A percentile compares a stretch with the other conserved stretches of the same genome.
Evolutionary conservation across 2,113 vertebrate genomes (phyloP).

Genomic region (Clinocottus analis): DNA sequence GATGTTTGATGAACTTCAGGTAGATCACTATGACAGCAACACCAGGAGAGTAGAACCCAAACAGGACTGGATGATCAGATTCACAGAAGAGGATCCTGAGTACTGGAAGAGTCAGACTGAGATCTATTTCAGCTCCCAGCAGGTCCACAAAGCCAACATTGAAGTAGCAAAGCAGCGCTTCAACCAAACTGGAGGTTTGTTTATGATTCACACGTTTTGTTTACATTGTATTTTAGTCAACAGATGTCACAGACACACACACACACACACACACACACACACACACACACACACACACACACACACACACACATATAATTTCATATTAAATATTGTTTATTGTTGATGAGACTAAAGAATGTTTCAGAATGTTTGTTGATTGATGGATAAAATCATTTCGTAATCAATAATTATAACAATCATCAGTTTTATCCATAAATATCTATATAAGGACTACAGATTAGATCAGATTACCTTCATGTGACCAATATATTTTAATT

Average conservation of each 20-base stretch:
- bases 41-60: not conserved
- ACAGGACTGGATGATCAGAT: slow-evolving; percentile 56
- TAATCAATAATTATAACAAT: not conserved
- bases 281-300: slow-evolving; percentile 1
- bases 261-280: slow-evolving; percentile 6
- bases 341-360: not conserved
- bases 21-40: slow-evolving; percentile 35
- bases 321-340: no score
- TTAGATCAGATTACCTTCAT: not conserved
- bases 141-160: not conserved
- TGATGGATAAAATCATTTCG: not conserved
- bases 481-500: no score
- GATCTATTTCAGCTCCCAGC: accelerated
- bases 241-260: not conserved
- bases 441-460: not conserved
- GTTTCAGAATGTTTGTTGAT: not conserved
- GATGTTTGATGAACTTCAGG: slow-evolving; percentile 31
- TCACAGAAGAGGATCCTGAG: not conserved
- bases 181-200: slow-evolving; percentile 70
- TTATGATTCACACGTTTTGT: slow-evolving; percentile 16
- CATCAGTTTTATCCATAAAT: not conserved
- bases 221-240: slow-evolving; percentile 2
- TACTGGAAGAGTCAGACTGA: slow-evolving; percentile 4
- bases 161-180: slow-evolving; percentile 2
- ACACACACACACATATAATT: not conserved